Percentiles rank a stretch among this genome's conserved stretches.
Evolutionary conservation across 2,888 invertebrate species (phyloP).

Genomic region (Drosophila kambysellisi): DNA sequence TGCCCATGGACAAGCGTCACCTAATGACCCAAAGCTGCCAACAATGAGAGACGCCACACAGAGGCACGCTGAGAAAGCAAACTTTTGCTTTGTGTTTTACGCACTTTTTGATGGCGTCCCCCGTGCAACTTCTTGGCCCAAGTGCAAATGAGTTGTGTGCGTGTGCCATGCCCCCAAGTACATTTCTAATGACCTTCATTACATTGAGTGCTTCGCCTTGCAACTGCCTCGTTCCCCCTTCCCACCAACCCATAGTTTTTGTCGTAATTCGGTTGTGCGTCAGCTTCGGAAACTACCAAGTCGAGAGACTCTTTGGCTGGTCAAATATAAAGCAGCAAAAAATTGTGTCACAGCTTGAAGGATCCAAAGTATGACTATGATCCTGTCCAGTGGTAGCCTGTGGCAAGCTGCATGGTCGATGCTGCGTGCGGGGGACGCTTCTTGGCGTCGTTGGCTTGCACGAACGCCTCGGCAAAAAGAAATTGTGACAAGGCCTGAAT

Average conservation of each 20-base stretch:
- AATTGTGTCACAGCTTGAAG: slow-evolving; percentile 11
- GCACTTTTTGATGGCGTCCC: slow-evolving; percentile 53
- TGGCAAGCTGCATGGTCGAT: not conserved
- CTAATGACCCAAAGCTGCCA: slow-evolving; percentile 77
- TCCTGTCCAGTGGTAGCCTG: slow-evolving; percentile 18
- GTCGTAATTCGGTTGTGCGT: slow-evolving; percentile 31
- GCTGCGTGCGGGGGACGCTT: not conserved
- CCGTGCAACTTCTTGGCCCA: slow-evolving; percentile 47
- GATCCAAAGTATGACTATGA: slow-evolving; percentile 31
- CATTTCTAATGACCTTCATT: slow-evolving; percentile 80
- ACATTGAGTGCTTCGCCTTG: slow-evolving; percentile 66
- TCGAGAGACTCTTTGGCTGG: slow-evolving; percentile 11
- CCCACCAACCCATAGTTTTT: not conserved
- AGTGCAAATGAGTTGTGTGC: slow-evolving; percentile 66
- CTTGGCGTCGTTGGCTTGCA: slow-evolving; percentile 28
- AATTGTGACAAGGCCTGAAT: slow-evolving; percentile 39
- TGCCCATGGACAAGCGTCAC: slow-evolving; percentile 77
- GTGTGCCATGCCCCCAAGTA: slow-evolving; percentile 52
- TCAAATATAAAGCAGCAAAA: slow-evolving; percentile 36
- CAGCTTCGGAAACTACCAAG: not conserved
- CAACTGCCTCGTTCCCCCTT: not conserved
- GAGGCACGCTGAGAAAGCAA: slow-evolving; percentile 39
- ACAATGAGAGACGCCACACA: slow-evolving; percentile 38
- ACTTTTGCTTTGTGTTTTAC: slow-evolving; percentile 56
- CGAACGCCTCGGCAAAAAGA: slow-evolving; percentile 53